phyloP scores from a whole-genome alignment of 2,113 vertebrate species.

The Opisthocomus hoazin region DNA sequence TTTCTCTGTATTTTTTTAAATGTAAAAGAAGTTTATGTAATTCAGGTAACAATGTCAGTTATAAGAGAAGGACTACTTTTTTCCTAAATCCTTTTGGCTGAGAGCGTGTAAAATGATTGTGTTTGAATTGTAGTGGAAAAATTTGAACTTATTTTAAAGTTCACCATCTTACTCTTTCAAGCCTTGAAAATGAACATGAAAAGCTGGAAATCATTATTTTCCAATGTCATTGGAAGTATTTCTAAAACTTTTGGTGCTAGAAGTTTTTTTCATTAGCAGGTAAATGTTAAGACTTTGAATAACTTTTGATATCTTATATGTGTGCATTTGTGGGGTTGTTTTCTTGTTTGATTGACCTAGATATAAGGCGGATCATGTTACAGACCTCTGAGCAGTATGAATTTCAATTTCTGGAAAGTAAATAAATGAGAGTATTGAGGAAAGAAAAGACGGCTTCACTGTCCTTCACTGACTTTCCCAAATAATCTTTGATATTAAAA shows the following conservation, averaged over 20 bases:
- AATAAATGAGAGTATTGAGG: neutral
- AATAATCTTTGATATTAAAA: neutral
- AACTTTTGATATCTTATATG: neutral
- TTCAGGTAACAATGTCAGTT: neutral
- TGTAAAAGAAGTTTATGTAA: neutral
- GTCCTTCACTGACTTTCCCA: neutral
- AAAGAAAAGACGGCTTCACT: neutral
- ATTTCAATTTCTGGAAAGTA: constrained; percentile 7
- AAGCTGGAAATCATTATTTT: neutral
- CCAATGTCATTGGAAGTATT: neutral
- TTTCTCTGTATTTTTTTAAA: neutral
- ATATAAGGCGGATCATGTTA: neutral
- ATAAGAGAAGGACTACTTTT: neutral
- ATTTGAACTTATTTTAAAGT: neutral
- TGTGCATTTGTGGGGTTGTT: neutral
- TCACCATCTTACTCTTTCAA: neutral
- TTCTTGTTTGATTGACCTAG: neutral
- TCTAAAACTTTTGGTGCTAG: neutral
- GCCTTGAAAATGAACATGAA: neutral
- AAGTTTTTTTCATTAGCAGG: neutral
- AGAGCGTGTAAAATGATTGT: neutral
- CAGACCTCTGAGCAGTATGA: neutral
- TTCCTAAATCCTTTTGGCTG: neutral
- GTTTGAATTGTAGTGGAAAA: neutral
- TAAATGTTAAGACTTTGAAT: neutral